A percentile compares a stretch with the other conserved stretches of the same genome.
Conservation (phyloP, 2,888 invertebrate genomes). For the Ophion ventricosus region DNA sequence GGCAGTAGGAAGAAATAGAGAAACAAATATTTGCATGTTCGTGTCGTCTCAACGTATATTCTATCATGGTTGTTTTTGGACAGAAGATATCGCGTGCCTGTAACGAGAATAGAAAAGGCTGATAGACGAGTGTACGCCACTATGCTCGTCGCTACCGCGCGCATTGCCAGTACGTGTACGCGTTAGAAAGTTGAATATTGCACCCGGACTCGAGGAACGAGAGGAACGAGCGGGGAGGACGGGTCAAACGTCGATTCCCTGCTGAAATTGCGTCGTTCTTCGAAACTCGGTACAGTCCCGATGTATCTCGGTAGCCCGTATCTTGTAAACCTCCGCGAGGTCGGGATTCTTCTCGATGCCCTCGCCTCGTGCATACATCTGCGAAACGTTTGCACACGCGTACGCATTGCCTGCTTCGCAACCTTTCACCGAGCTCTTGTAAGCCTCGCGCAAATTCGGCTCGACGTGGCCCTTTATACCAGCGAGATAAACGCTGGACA, state of each 20-base stretch:
- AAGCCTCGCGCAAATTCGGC: conserved; percentile 90
- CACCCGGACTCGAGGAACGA: not conserved
- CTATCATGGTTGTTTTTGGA: not conserved
- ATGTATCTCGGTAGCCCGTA: conserved; percentile 89
- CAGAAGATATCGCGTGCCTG: not conserved
- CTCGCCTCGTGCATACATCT: conserved; percentile 94
- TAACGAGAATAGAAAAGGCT: not conserved
- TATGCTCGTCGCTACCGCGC: not conserved
- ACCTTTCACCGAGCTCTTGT: conserved; percentile 90
- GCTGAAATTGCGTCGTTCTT: conserved; percentile 83
- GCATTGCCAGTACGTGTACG: not conserved
- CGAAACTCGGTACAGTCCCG: conserved; percentile 86
- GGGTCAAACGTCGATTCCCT: conserved; percentile 78
- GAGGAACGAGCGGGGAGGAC: not conserved
- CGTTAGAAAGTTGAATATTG: conserved; percentile 7
- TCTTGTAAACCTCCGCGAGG: conserved; percentile 89
- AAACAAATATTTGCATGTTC: not conserved
- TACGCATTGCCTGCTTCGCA: conserved; percentile 94
- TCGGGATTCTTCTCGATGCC: conserved; percentile 90
- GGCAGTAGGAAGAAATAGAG: not conserved
- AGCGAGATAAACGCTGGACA: conserved; percentile 91
- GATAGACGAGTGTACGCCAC: not conserved
- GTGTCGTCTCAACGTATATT: not conserved
- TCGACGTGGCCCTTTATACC: conserved; percentile 88
- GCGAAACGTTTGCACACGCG: conserved; percentile 95